These are phyloP conservation scores for Hymenopus coronatus DNA, from an alignment of 2,888 invertebrate genomes.

Conservation along the genomic window DNA sequence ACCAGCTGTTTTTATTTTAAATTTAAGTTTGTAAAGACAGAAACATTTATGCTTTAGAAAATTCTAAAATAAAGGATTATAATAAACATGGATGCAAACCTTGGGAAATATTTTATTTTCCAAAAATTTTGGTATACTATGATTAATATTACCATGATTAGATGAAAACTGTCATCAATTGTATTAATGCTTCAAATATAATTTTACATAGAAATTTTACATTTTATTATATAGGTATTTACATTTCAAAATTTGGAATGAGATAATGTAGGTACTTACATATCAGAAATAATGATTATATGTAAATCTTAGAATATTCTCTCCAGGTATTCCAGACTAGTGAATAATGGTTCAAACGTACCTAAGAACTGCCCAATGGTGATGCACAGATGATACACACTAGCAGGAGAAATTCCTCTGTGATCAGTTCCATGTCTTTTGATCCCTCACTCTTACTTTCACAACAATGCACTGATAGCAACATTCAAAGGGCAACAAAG, in stretches of 20 bases:
- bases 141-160: no score
- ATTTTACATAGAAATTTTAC: no score
- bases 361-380: not conserved
- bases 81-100: not conserved
- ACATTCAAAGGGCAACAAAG: not conserved
- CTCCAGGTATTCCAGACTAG: not conserved
- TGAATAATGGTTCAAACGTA: not conserved
- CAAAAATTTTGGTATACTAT: no score
- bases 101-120: not conserved
- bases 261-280: not conserved
- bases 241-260: no score
- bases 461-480: not conserved
- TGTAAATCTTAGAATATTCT: no score
- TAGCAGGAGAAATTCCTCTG: not conserved
- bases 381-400: not conserved
- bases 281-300: not conserved
- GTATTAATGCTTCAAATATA: not conserved
- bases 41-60: no score
- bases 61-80: not conserved
- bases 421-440: not conserved
- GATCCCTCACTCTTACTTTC: not conserved
- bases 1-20: no score
- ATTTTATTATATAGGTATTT: no score
- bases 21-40: no score
- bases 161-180: no score